phyloP scores from a whole-genome alignment of 1,140 invertebrate genomes.

The Neodiprion fabricii region DNA sequence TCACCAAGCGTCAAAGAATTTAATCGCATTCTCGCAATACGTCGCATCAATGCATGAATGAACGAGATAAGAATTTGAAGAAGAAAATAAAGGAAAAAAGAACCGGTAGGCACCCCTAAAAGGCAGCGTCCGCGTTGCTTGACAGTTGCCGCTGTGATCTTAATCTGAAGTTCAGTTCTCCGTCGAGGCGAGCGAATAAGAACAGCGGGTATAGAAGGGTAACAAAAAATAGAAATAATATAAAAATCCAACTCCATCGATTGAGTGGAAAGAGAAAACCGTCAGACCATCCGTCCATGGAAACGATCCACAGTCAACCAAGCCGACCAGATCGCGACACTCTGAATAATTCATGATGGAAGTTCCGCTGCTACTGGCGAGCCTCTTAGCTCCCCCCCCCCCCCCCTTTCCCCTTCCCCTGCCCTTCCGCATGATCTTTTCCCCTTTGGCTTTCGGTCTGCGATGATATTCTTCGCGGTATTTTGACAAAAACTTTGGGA shows the following conservation, averaged over 20 bases:
- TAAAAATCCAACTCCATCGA: constrained; percentile 31
- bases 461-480: neutral
- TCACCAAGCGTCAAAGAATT: no score
- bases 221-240: constrained; percentile 31
- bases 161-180: constrained; percentile 35
- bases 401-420: neutral
- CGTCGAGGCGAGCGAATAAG: neutral
- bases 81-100: constrained; percentile 29
- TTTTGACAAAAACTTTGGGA: neutral
- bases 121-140: constrained; percentile 30
- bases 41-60: neutral
- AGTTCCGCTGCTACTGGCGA: constrained; percentile 23
- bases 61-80: constrained; percentile 25
- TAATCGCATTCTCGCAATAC: neutral
- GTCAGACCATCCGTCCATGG: constrained; percentile 22
- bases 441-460: neutral
- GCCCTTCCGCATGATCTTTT: neutral
- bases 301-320: constrained; percentile 20
- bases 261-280: constrained; percentile 39
- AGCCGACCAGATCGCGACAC: constrained; percentile 43
- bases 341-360: constrained; percentile 50
- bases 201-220: constrained; percentile 11
- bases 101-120: constrained; percentile 27
- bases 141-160: constrained; percentile 49
- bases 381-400: neutral